Percentiles rank a stretch among this genome's conserved stretches.
phyloP scores from a whole-genome alignment of 2,797 vertebrate genomes.

The Bovichtus variegatus region DNA sequence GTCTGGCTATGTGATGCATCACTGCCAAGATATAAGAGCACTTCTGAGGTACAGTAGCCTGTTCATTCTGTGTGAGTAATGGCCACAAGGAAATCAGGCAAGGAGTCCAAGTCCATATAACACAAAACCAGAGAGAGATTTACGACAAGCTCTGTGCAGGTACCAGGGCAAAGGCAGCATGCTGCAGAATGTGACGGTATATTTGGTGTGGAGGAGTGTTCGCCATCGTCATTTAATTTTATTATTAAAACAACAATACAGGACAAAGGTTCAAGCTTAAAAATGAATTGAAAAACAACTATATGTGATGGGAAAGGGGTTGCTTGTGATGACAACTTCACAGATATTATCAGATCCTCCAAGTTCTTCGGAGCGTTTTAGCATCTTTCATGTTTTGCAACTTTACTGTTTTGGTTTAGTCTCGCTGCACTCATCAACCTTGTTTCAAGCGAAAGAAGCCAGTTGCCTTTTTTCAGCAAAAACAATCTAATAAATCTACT shows the following conservation, averaged over 20 bases:
- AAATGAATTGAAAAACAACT: neutral
- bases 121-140: slow-evolving; percentile 49
- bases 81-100: slow-evolving; percentile 42
- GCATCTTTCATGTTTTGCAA: neutral
- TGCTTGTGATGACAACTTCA: neutral
- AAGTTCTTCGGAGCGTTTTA: neutral
- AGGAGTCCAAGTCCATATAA: slow-evolving; percentile 48
- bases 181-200: neutral
- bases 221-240: no score
- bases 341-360: neutral
- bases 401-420: neutral
- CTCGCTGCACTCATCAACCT: neutral
- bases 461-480: no score
- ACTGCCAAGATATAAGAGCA: slow-evolving; percentile 30
- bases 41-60: slow-evolving; percentile 39
- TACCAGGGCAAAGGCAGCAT: slow-evolving; percentile 35
- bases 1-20: slow-evolving; percentile 27
- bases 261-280: neutral
- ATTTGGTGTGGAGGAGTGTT: slow-evolving; percentile 4
- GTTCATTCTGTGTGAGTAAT: slow-evolving; percentile 59
- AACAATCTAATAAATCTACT: no score
- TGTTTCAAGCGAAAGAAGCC: neutral
- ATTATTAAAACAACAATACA: slow-evolving; percentile 5
- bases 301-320: neutral
- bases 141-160: slow-evolving; percentile 39